Conservation (phyloP, 2,113 vertebrate genomes). For the Amblyornis subalaris region DNA sequence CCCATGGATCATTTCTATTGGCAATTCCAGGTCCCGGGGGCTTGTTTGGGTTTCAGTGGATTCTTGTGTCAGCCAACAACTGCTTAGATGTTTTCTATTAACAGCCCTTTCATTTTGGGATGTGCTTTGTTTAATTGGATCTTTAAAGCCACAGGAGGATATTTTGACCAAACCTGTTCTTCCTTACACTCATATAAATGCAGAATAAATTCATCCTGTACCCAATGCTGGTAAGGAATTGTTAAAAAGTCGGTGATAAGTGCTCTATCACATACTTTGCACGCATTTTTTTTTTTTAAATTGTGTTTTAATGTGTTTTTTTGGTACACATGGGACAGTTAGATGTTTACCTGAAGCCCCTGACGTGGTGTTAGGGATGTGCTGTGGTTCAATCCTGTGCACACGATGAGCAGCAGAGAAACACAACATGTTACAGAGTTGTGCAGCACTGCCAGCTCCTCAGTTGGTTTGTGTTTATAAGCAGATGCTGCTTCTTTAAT, state of each 20-base stretch:
- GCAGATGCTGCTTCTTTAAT: slow-evolving; percentile 31
- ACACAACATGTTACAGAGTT: background rate
- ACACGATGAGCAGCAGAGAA: background rate
- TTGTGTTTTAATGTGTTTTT: background rate
- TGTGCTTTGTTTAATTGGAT: background rate
- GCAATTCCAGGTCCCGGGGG: background rate
- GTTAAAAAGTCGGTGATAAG: background rate
- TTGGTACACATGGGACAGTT: background rate
- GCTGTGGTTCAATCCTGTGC: background rate
- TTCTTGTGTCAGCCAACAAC: background rate
- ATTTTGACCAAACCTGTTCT: slow-evolving; percentile 2
- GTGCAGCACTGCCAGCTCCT: background rate
- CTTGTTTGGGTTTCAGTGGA: background rate
- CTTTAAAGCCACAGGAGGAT: background rate
- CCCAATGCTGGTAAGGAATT: background rate
- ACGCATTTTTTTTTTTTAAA: background rate
- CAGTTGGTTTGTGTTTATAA: slow-evolving; percentile 22
- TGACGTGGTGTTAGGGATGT: background rate
- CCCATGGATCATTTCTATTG: background rate
- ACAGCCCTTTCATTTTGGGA: slow-evolving; percentile 11
- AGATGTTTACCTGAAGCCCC: background rate
- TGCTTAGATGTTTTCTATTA: background rate
- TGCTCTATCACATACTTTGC: background rate
- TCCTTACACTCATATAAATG: background rate
- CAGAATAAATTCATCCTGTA: background rate